Base-by-base conservation (phyloP, 2,113 vertebrate species). In the Xiphophorus hellerii region DNA sequence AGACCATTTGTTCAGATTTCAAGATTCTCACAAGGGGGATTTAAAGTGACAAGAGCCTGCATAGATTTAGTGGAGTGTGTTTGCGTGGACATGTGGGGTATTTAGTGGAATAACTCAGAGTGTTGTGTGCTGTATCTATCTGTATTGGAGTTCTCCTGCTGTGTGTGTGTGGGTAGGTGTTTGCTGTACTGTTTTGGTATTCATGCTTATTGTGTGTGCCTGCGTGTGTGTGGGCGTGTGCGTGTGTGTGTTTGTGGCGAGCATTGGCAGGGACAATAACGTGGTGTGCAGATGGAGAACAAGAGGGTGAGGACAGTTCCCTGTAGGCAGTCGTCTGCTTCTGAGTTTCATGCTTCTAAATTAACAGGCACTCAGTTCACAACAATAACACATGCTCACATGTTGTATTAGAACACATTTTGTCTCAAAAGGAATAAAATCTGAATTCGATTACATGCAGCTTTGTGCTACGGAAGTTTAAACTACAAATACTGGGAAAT, bases 261-360 rank as follows among this genome's bases (percentile, higher is more conserved):
- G 84, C 60, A 44, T 70, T 76, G 84, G 81, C 73, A 88, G 84
- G 85, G 86, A 85, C 77, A 84, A 83, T 61, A 77, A 83, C 69
- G 76, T 68, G 29, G 79, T 85, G 87, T 89, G 78, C 94, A 94
- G 94, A 94, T 94, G 94, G 93, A 89, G 73, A 80, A 74, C 79
- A 68, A 79, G 80, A 81, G 85, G 87, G 88, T 81, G 84, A 93
- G 89, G 85, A 93, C 90, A 89, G 70, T 86, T 92, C 90, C 83
- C 93, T 87, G 92, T 89, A 79, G 94, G 91, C 86, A 31, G 69
- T 84, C 54, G 78, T 90, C 86, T 86, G 82, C 84, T 79, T 77
- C 54, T 73, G 39, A 73, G 69, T 68, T 44, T 74, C 77, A 81
- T 79, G 65, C 54, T 54, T 75, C 62, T 82, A 71, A 72, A 78